These are phyloP conservation scores for Aphidius gifuensis DNA, from an alignment of 1,140 invertebrate species.

Conservation along the genomic window DNA sequence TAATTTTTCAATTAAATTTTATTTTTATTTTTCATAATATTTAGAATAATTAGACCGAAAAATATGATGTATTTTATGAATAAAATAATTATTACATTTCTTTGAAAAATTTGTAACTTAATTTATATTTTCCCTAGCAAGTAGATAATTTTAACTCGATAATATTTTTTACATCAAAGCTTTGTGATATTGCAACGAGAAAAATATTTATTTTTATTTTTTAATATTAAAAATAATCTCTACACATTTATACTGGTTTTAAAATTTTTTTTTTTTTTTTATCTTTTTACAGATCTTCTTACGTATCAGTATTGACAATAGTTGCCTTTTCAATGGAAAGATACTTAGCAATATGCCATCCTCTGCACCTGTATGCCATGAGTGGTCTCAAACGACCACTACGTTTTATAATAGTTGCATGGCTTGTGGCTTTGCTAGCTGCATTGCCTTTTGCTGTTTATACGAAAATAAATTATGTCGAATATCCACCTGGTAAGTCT, in stretches of 20 bases:
- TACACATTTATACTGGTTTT: too few species aligned
- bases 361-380: slow-evolving; percentile 74
- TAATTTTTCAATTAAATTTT: too few species aligned
- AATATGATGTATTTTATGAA: too few species aligned
- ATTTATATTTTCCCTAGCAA: too few species aligned
- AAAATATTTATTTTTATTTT: neutral
- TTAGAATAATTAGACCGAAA: too few species aligned
- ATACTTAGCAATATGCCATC: slow-evolving; percentile 89
- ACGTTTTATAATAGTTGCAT: slow-evolving; percentile 73
- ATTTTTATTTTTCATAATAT: too few species aligned
- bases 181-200: neutral
- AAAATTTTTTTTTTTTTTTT: too few species aligned
- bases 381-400: slow-evolving; percentile 74
- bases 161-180: too few species aligned
- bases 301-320: slow-evolving; percentile 85
- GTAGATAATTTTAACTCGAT: too few species aligned
- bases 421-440: slow-evolving; percentile 71
- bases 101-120: too few species aligned
- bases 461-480: slow-evolving; percentile 67
- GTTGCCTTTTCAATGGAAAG: slow-evolving; percentile 82
- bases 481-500: slow-evolving; percentile 62
- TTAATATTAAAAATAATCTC: too few species aligned
- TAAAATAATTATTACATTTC: too few species aligned
- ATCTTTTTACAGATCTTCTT: slow-evolving; percentile 65
- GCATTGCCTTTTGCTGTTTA: slow-evolving; percentile 76